phyloP scores from a whole-genome alignment of 2,888 invertebrate genomes.

The Mantis religiosa region DNA sequence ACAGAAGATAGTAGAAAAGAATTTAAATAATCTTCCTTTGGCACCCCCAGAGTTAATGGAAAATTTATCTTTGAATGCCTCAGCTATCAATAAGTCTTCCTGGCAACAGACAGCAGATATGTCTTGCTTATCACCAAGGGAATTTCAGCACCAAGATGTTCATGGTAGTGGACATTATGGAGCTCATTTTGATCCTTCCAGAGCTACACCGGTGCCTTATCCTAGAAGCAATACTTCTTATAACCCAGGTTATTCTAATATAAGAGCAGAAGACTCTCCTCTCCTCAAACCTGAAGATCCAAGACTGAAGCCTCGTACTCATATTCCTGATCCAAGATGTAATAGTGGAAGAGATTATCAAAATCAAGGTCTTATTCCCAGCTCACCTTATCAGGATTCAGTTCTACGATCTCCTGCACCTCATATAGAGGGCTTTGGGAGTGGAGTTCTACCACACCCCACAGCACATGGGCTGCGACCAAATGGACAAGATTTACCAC shows the following conservation, averaged over 20 bases:
- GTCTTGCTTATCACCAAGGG: background rate
- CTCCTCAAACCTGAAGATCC: background rate
- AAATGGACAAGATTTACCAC: background rate
- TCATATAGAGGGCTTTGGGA: background rate
- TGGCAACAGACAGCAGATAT: background rate
- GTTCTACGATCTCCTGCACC: background rate
- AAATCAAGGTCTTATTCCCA: background rate
- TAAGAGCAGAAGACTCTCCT: background rate
- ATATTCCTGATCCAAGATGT: background rate
- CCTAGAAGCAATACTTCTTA: background rate
- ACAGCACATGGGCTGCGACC: background rate
- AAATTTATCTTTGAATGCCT: background rate
- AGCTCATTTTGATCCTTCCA: background rate
- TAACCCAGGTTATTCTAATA: background rate
- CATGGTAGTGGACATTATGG: background rate
- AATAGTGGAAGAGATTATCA: background rate
- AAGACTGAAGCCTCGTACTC: background rate
- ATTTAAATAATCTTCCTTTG: constrained; percentile 17
- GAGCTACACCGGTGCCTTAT: background rate
- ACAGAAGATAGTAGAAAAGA: constrained; percentile 22
- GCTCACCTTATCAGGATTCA: background rate
- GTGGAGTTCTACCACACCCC: background rate
- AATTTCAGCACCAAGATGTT: background rate
- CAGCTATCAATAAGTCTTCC: background rate
- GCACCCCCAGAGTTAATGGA: constrained; percentile 16